Conservation (phyloP, 2,113 vertebrate species). For the Carettochelys insculpta region DNA sequence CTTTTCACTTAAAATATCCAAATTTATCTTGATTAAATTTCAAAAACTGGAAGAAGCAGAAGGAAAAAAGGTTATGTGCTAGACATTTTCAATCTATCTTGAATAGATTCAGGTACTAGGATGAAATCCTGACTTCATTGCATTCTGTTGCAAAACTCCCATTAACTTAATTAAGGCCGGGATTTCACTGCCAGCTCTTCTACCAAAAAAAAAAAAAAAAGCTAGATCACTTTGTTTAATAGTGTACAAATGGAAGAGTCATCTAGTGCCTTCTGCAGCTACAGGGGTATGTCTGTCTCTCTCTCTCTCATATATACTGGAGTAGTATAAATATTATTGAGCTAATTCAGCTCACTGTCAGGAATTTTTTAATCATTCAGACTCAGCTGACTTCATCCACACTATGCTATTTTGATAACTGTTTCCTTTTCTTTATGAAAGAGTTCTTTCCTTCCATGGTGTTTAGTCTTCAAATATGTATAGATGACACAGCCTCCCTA, state of each 20-base stretch:
- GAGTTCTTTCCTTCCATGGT: background rate
- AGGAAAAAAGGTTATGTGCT: no score
- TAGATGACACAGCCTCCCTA: background rate
- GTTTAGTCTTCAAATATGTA: background rate
- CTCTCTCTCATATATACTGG: background rate
- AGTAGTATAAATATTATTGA: background rate
- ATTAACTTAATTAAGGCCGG: no score
- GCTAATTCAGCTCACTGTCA: background rate
- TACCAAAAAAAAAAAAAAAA: no score
- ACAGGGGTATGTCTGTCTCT: background rate
- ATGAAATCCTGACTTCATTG: no score
- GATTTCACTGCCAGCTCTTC: no score
- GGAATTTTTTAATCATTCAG: background rate
- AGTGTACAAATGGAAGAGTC: background rate
- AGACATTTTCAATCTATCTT: no score
- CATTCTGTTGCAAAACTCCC: no score
- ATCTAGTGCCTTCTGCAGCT: background rate
- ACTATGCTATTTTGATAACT: background rate
- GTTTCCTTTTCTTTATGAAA: background rate
- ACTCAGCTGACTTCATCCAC: background rate
- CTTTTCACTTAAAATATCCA: background rate
- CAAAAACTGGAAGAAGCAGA: background rate
- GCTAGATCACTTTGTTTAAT: background rate
- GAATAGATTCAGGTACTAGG: no score
- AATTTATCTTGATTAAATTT: background rate